Conservation (phyloP, 2,888 invertebrate genomes). For the Thecocarcelia acutangulata region DNA sequence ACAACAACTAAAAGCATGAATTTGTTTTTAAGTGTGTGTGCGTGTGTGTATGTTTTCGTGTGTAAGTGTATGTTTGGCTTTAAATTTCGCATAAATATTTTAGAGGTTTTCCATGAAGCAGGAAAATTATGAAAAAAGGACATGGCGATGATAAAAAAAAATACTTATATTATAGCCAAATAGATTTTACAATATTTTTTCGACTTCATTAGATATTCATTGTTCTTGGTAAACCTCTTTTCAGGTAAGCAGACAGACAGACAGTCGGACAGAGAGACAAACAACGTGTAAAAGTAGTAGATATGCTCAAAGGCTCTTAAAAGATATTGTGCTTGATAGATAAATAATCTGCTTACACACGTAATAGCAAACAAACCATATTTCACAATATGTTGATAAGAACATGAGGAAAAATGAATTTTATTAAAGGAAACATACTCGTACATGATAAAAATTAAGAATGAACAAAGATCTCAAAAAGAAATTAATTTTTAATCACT, state of each 20-base stretch:
- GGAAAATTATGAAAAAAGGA: background rate
- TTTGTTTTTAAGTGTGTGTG: background rate
- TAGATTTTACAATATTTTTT: conserved; percentile 20
- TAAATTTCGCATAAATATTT: conserved; percentile 35
- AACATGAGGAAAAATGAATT: background rate
- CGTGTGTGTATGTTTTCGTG: background rate
- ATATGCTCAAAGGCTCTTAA: conserved; percentile 20
- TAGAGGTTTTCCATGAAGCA: conserved; percentile 19
- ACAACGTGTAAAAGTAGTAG: background rate
- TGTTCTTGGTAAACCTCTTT: conserved; percentile 24
- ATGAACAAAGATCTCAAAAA: background rate
- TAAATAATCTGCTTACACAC: background rate
- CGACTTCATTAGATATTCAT: conserved; percentile 51
- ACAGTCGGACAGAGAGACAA: too few species aligned
- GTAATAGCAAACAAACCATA: background rate
- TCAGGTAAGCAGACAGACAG: background rate
- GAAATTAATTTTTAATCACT: background rate
- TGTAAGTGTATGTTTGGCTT: background rate
- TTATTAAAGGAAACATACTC: conserved; percentile 4
- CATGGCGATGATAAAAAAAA: background rate
- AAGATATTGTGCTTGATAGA: conserved; percentile 4
- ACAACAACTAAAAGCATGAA: background rate
- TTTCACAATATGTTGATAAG: background rate
- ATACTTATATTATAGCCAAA: background rate
- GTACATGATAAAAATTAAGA: background rate